These are phyloP conservation scores for Dipodomys merriami DNA, from an alignment of 2,113 vertebrate genomes.

Conservation along the genomic window DNA sequence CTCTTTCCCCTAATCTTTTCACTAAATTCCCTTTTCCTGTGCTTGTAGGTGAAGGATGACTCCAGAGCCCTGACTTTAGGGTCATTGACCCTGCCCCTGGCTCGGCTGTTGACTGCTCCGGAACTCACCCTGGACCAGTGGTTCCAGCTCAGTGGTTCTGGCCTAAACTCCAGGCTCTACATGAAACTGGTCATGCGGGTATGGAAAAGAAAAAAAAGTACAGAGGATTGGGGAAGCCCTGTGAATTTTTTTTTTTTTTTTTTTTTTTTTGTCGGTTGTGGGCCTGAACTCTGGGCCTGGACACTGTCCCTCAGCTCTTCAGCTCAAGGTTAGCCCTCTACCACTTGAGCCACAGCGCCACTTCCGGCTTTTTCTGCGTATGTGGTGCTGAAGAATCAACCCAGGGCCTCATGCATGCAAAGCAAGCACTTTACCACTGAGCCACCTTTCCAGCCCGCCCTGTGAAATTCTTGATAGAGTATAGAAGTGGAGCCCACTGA, in stretches of 20 bases:
- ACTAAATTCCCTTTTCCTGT: neutral
- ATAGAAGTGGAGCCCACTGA: neutral
- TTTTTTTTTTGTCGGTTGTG: no score
- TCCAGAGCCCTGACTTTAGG: constrained; percentile 90
- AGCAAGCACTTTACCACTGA: no score
- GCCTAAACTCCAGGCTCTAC: constrained; percentile 90
- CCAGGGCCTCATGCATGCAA: no score
- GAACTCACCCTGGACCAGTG: constrained; percentile 93
- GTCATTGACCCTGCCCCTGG: constrained; percentile 88
- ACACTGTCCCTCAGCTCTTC: no score
- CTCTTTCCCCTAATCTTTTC: neutral
- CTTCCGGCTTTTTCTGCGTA: no score
- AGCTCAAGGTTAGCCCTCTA: no score
- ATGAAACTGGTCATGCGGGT: constrained; percentile 93
- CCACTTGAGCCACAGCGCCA: no score
- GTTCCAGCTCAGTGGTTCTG: constrained; percentile 92
- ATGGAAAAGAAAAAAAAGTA: constrained; percentile 28
- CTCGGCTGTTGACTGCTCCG: constrained; percentile 86
- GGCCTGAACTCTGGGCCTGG: no score
- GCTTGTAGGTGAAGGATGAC: constrained; percentile 92
- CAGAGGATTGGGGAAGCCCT: neutral
- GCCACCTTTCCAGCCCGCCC: no score
- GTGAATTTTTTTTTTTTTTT: neutral
- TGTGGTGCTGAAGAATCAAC: no score
- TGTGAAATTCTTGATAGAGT: neutral